These are phyloP conservation scores for Drosophila yooni DNA, from an alignment of 2,888 invertebrate species.

Conservation along the genomic window DNA sequence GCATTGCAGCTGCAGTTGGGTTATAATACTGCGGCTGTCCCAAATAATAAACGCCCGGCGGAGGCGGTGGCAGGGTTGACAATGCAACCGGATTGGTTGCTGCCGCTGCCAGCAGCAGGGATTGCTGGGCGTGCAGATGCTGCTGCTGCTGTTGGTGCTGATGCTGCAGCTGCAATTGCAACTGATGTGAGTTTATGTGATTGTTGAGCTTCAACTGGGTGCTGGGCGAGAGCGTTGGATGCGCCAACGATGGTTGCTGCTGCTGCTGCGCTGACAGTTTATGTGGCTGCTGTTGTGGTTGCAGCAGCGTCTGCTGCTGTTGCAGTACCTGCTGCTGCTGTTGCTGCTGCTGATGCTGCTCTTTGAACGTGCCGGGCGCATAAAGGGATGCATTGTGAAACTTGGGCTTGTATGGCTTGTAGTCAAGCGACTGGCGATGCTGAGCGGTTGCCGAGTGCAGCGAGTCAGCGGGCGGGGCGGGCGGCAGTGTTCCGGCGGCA, in stretches of 20 bases:
- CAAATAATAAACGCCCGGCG: constrained; percentile 72
- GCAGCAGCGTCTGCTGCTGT: constrained; percentile 42
- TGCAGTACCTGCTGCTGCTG: constrained; percentile 50
- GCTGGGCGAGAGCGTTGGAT: constrained; percentile 82
- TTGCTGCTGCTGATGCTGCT: constrained; percentile 58
- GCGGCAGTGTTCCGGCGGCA: constrained; percentile 80
- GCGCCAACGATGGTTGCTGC: constrained; percentile 52
- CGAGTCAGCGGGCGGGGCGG: constrained; percentile 61
- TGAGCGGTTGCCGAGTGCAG: constrained; percentile 61
- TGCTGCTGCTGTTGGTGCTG: constrained; percentile 72
- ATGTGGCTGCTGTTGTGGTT: constrained; percentile 46
- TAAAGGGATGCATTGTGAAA: constrained; percentile 89
- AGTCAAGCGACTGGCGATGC: constrained; percentile 84
- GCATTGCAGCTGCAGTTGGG: constrained; percentile 67
- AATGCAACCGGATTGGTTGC: constrained; percentile 45
- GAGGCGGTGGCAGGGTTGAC: constrained; percentile 40
- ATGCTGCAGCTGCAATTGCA: constrained; percentile 76
- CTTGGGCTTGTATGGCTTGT: constrained; percentile 90
- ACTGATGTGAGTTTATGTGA: constrained; percentile 82
- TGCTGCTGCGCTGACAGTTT: constrained; percentile 51
- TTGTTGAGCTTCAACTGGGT: constrained; percentile 82
- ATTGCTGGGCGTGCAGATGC: constrained; percentile 71
- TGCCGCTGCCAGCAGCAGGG: constrained; percentile 56
- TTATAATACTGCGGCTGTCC: constrained; percentile 70
- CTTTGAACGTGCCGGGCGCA: constrained; percentile 70